Percentiles rank a stretch among this genome's conserved stretches.
phyloP scores from a whole-genome alignment of 1,140 invertebrate species.

The Achroia grisella region DNA sequence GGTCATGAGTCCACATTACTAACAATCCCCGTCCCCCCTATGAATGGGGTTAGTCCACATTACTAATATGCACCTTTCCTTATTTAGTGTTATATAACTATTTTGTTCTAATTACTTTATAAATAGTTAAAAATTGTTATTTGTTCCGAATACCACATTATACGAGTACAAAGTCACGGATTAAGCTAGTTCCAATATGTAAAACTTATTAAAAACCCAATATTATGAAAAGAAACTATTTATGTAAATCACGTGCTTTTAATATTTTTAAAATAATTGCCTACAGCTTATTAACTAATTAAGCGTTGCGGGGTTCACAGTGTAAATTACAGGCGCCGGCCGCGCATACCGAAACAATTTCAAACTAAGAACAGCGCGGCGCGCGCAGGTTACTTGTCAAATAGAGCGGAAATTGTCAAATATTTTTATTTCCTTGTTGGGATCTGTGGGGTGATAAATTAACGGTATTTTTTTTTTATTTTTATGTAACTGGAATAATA shows the following conservation, averaged over 20 bases:
- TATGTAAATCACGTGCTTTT: neutral
- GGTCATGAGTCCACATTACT: too few species aligned
- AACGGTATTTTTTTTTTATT: neutral
- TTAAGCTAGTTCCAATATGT: too few species aligned
- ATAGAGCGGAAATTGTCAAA: conserved; percentile 54
- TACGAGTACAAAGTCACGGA: too few species aligned
- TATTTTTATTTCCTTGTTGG: conserved; percentile 19
- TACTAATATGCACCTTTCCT: too few species aligned
- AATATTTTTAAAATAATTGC: neutral
- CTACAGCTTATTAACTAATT: neutral
- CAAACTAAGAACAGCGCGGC: conserved; percentile 31
- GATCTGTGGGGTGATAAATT: neutral
- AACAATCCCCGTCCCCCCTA: too few species aligned
- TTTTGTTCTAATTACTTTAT: too few species aligned
- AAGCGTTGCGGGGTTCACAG: conserved; percentile 12
- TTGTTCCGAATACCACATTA: too few species aligned
- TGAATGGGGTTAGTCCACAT: too few species aligned
- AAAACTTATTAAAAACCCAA: too few species aligned
- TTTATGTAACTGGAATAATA: neutral
- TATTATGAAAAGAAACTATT: neutral
- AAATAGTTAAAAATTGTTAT: too few species aligned
- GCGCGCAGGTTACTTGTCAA: conserved; percentile 4
- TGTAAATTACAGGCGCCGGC: conserved; percentile 23
- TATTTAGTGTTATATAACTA: too few species aligned
- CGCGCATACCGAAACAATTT: conserved; percentile 39